phyloP scores from a whole-genome alignment of 2,888 invertebrate species.

The Mythimna albipuncta region DNA sequence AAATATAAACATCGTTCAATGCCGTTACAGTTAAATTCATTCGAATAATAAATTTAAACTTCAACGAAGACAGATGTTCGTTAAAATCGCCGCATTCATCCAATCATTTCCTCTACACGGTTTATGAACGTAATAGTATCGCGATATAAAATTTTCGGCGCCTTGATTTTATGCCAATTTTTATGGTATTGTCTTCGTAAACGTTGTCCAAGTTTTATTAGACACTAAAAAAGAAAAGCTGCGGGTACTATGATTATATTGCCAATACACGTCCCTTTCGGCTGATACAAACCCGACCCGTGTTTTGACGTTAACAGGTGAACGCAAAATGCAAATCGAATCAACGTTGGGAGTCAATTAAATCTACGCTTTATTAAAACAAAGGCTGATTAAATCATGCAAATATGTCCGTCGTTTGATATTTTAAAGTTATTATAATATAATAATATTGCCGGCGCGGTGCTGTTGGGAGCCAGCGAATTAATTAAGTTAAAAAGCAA shows the following conservation, averaged over 20 bases:
- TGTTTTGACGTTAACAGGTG: conserved; percentile 51
- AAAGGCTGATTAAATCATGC: conserved; percentile 69
- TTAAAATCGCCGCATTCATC: conserved; percentile 70
- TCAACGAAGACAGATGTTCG: conserved; percentile 61
- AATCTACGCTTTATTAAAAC: conserved; percentile 63
- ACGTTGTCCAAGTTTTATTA: conserved; percentile 86
- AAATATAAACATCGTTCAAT: conserved; percentile 50
- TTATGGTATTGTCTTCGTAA: conserved; percentile 88
- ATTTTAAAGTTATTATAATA: conserved; percentile 73
- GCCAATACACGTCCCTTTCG: conserved; percentile 54
- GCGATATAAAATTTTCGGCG: conserved; percentile 85
- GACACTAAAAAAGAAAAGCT: conserved; percentile 74
- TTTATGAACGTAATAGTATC: conserved; percentile 82
- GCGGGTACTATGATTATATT: conserved; percentile 73
- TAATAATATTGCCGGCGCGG: conserved; percentile 70
- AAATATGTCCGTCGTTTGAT: conserved; percentile 68
- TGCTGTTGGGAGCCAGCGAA: conserved; percentile 72
- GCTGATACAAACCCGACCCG: conserved; percentile 38
- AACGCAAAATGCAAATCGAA: conserved; percentile 60
- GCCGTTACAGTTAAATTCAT: conserved; percentile 54
- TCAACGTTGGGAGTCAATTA: conserved; percentile 51
- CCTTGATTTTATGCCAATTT: conserved; percentile 88
- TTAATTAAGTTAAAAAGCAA: conserved; percentile 80
- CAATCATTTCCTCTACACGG: conserved; percentile 77
- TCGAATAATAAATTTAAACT: conserved; percentile 50